phyloP scores from a whole-genome alignment of 2,113 vertebrate genomes.

The Eulemur rufifrons region DNA sequence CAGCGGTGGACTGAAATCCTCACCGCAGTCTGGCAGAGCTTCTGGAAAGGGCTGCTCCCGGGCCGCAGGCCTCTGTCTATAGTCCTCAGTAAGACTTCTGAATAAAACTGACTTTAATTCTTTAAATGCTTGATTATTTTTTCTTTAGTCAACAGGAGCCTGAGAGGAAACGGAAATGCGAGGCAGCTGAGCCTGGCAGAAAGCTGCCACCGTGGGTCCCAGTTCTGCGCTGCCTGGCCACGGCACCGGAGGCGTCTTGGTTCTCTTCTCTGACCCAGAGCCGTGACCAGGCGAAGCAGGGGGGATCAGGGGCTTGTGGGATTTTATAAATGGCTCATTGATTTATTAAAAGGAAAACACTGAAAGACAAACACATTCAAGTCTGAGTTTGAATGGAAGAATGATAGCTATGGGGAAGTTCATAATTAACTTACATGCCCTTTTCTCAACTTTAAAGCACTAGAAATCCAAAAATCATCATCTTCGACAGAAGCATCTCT shows the following conservation, averaged over 20 bases:
- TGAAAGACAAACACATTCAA: background rate
- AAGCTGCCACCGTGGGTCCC: fast-evolving
- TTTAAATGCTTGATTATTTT: background rate
- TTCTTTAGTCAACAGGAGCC: background rate
- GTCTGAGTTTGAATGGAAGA: background rate
- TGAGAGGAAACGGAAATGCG: background rate
- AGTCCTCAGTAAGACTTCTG: background rate
- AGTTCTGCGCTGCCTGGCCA: background rate
- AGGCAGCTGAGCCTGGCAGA: background rate
- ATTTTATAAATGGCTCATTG: background rate
- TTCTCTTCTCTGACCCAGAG: background rate
- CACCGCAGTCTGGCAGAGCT: background rate
- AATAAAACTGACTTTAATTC: background rate
- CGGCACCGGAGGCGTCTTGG: background rate
- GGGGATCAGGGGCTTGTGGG: fast-evolving
- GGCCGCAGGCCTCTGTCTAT: background rate
- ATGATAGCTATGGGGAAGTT: background rate
- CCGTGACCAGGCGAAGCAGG: background rate
- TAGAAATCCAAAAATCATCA: background rate
- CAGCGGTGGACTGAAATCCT: background rate
- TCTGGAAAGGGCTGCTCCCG: background rate
- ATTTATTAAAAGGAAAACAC: background rate
- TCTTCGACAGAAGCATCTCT: background rate
- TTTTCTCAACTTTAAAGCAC: background rate
- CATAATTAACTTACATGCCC: background rate